Base-by-base conservation (phyloP, 2,888 invertebrate species). In the Xylocampa areola region DNA sequence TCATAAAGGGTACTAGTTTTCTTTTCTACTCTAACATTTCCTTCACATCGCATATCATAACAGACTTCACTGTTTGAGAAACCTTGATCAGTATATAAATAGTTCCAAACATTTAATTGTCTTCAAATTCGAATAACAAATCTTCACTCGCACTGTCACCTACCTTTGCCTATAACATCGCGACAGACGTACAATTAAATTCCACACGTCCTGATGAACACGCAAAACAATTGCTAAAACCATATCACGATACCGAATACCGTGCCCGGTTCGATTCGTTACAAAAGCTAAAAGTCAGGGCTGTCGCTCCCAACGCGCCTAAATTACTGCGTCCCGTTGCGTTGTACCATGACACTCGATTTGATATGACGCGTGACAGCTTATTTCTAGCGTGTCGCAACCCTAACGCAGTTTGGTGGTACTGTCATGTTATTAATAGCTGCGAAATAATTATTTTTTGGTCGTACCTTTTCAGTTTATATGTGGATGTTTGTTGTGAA, bases 281-380 rank as follows among this genome's bases (percentile, higher is more conserved):
- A 65, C 71, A 59, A 70, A 67, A 65, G 70, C 59, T 70, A 47
- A 59, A 70, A 70, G 52, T 67, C 70, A 66, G 71, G 66, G 59
- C 51, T 67, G 67, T 74, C 62, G 43, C 43, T 39, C 30, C 48
- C 70, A 75, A 77, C 75, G 66, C 66, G 58, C 78, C 67, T 68
- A 79, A 82, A 84, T 84, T 84, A 76, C 74, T 55, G 63, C 77
- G 80, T 79, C 77, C 74, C 68, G 72, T 64, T 72, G 51, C 68
- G 72, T 64, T 72, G 51, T 45, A 57, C 49, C 66, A 59, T 76
- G 78, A 79, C 81, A 79, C 72, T 74, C 75, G 73, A 76, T 77
- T 75, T 78, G 79, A 79, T 74, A 77, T 73, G 68, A 74, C 70
- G 74, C 74, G 70, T 76, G 84, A 83, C 82, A 81, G 80, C 73